Percentiles rank a stretch among this genome's conserved stretches.
Evolutionary conservation across 2,113 vertebrate species (phyloP).

Genomic region (Grallaria varia): DNA sequence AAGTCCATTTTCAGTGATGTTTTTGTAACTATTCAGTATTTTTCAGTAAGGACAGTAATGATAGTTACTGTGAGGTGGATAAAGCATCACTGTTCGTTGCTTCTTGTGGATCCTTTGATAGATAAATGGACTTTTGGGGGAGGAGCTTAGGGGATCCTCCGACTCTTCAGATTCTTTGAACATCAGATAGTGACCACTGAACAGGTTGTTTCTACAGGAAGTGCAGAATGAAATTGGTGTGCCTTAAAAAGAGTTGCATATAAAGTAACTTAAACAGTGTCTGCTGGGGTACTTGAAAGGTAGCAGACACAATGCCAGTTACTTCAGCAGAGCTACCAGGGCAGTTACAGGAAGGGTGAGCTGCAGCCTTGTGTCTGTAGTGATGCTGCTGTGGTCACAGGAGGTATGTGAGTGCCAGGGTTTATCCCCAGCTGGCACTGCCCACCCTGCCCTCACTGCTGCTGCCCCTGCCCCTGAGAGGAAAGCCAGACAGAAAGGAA

Average conservation of each 20-base stretch:
- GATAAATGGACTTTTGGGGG: neutral
- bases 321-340: neutral
- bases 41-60: neutral
- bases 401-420: neutral
- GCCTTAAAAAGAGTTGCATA: neutral
- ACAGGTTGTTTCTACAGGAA: neutral
- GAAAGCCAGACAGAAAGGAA: neutral
- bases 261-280: neutral
- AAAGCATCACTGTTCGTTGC: neutral
- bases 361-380: neutral
- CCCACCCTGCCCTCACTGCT: fast-evolving
- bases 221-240: neutral
- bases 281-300: neutral
- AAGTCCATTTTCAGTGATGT: neutral
- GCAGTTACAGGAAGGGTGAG: neutral
- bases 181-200: neutral
- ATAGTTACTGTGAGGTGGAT: neutral
- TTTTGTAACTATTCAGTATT: neutral
- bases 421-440: neutral
- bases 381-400: neutral
- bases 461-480: neutral
- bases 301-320: neutral
- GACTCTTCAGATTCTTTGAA: neutral
- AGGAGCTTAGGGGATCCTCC: neutral
- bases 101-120: neutral